These are phyloP conservation scores for Neocrepidodera transversa DNA, from an alignment of 2,888 invertebrate species.

Conservation along the genomic window DNA sequence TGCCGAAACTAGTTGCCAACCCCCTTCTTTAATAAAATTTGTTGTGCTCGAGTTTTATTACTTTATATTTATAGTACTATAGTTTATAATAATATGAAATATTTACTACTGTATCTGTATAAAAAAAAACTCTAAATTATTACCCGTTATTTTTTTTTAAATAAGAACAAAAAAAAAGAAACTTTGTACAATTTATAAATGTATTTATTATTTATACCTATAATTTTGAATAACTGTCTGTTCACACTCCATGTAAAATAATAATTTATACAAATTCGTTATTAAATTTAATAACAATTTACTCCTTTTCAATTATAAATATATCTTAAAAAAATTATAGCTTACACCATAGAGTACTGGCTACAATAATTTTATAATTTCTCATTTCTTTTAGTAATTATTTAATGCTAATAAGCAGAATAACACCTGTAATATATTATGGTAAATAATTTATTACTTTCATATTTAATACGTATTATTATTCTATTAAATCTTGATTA, in stretches of 20 bases:
- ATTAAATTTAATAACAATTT: conserved; percentile 33
- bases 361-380: conserved; percentile 29
- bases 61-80: too few relatives aligned
- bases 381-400: conserved; percentile 31
- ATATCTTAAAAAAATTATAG: conserved; percentile 14
- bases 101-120: too few relatives aligned
- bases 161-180: too few relatives aligned
- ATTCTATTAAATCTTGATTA: conserved; percentile 19
- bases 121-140: too few relatives aligned
- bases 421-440: conserved; percentile 30
- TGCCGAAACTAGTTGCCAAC: too few relatives aligned
- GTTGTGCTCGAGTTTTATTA: too few relatives aligned
- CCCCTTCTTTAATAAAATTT: too few relatives aligned
- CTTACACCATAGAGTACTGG: conserved; percentile 26
- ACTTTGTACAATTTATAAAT: conserved; percentile 15
- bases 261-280: conserved; percentile 32
- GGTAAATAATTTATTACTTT: conserved; percentile 29
- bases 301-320: conserved; percentile 29
- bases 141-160: too few relatives aligned
- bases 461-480: conserved; percentile 32
- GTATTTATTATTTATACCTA: conserved; percentile 23
- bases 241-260: conserved; percentile 26
- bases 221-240: conserved; percentile 29
- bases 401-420: conserved; percentile 27
- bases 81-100: too few relatives aligned